Evolutionary conservation across 2,888 invertebrate species (phyloP).

Genomic region (Hedychridium roseum): DNA sequence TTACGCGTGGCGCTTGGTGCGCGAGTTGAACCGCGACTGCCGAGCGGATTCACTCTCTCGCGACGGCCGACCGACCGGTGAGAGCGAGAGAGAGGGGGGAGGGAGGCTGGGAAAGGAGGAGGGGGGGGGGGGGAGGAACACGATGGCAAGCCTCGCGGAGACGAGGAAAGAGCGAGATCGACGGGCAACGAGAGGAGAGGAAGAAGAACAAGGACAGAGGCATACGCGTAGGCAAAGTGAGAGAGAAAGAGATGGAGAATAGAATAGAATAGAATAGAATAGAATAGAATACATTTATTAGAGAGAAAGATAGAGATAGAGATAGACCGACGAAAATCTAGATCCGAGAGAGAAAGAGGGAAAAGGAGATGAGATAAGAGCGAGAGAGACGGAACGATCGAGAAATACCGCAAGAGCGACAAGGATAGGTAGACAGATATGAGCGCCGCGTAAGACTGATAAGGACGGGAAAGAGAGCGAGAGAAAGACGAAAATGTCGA

Average conservation of each 20-base stretch:
- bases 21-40: constrained; percentile 52
- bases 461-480: constrained; percentile 16
- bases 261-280: constrained; percentile 2
- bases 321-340: neutral
- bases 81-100: constrained; percentile 4
- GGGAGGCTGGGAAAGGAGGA: neutral
- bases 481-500: constrained; percentile 26
- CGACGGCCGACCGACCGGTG: constrained; percentile 21
- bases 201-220: constrained; percentile 2
- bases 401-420: constrained; percentile 25
- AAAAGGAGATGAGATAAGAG: too few species aligned
- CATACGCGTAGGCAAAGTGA: constrained; percentile 1
- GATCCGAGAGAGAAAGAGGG: neutral
- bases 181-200: too few species aligned
- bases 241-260: constrained; percentile 1
- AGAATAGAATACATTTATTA: constrained; percentile 7
- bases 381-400: constrained; percentile 17
- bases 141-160: too few species aligned
- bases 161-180: constrained; percentile 9
- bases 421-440: too few species aligned
- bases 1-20: constrained; percentile 33
- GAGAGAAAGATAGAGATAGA: constrained; percentile 10
- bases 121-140: neutral
- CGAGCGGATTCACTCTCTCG: constrained; percentile 40
- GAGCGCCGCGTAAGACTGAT: too few species aligned